phyloP scores from a whole-genome alignment of 1,140 invertebrate species.

The Brevipalpus yothersi region DNA sequence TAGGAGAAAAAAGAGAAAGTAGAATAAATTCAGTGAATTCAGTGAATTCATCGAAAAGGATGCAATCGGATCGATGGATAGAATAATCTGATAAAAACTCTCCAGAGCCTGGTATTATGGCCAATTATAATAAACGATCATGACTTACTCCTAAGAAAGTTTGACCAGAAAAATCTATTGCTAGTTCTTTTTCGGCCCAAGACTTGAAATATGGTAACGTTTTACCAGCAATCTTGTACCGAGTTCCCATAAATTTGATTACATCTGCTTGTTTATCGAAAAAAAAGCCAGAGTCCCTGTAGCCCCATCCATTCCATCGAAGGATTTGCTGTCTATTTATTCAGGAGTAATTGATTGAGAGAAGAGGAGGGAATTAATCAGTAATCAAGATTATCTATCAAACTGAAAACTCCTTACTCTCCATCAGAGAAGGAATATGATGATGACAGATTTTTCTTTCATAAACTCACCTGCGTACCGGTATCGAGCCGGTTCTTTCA shows the following conservation, averaged over 20 bases:
- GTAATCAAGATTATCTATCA: too few relatives aligned
- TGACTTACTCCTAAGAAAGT: constrained; percentile 17
- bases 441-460: too few relatives aligned
- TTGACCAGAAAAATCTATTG: constrained; percentile 27
- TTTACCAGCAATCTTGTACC: constrained; percentile 57
- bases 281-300: constrained; percentile 64
- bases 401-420: too few relatives aligned
- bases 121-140: too few relatives aligned
- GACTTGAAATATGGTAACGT: constrained; percentile 47
- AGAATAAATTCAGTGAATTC: not conserved
- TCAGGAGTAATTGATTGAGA: too few relatives aligned
- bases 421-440: too few relatives aligned
- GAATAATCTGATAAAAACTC: not conserved
- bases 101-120: too few relatives aligned
- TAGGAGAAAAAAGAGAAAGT: not conserved
- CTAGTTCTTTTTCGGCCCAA: constrained; percentile 50
- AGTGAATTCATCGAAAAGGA: not conserved
- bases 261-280: constrained; percentile 28
- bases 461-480: too few relatives aligned
- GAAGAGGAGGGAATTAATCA: too few relatives aligned
- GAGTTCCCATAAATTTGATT: constrained; percentile 45
- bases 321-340: constrained; percentile 42
- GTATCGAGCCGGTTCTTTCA: too few relatives aligned
- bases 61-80: not conserved
- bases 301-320: constrained; percentile 98